Percentiles rank a stretch among this genome's conserved stretches.
Evolutionary conservation across 2,888 invertebrate genomes (phyloP).

Genomic region (Panopea generosa): DNA sequence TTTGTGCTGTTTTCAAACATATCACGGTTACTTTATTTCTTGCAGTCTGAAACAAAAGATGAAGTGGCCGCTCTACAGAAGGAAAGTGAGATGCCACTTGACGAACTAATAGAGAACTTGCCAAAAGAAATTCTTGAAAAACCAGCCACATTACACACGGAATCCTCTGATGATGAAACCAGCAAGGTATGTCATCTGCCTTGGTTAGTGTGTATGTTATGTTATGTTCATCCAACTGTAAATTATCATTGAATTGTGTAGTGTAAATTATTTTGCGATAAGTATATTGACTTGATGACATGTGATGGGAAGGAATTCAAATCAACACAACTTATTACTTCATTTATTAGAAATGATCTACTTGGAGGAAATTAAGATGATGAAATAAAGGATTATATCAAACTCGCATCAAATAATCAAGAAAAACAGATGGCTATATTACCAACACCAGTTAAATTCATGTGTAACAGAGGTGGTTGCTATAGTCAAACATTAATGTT

Average conservation of each 20-base stretch:
- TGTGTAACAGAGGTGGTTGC: conserved; percentile 14
- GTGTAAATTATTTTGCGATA: no score
- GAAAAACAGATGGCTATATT: conserved; percentile 5
- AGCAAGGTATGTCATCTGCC: conserved; percentile 16
- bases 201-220: neutral
- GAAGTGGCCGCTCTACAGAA: conserved; percentile 94
- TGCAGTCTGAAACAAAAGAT: conserved; percentile 75
- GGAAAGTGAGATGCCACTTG: conserved; percentile 95
- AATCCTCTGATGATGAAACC: conserved; percentile 42
- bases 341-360: no score
- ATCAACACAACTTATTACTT: no score
- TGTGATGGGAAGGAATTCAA: no score
- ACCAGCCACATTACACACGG: conserved; percentile 69
- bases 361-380: no score
- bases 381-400: no score
- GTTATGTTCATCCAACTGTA: neutral
- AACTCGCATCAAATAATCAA: no score
- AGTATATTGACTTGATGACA: no score
- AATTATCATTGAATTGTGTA: no score
- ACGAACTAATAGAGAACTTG: conserved; percentile 92
- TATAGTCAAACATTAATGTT: conserved; percentile 22
- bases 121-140: conserved; percentile 92
- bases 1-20: no score
- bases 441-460: conserved; percentile 26
- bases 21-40: no score